phyloP scores from a whole-genome alignment of 2,113 vertebrate species.

The Planiliza haematocheilus region DNA sequence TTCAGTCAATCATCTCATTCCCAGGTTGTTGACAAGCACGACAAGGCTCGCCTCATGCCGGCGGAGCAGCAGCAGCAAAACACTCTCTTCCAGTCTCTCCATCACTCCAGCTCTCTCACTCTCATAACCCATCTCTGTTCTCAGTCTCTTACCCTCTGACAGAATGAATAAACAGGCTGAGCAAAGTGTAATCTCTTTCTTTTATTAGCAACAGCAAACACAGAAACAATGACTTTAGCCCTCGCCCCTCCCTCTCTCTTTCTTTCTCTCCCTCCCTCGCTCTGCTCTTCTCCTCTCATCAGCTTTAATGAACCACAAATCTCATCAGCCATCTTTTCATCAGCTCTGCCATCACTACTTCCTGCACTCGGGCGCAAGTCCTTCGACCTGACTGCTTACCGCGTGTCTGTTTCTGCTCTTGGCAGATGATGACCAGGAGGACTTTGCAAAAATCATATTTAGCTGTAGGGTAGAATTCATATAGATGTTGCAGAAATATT shows the following conservation, averaged over 20 bases:
- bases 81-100: slow-evolving; percentile 40
- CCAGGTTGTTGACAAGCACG: slow-evolving; percentile 46
- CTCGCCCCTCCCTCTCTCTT: slow-evolving; percentile 18
- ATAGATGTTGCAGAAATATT: slow-evolving; percentile 2
- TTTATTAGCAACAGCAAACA: slow-evolving; percentile 79
- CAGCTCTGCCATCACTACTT: slow-evolving; percentile 58
- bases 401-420: slow-evolving; percentile 18
- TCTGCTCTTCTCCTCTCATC: slow-evolving; percentile 65
- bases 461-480: slow-evolving; percentile 32
- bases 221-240: slow-evolving; percentile 71
- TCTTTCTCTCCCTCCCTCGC: too few relatives aligned
- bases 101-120: slow-evolving; percentile 33
- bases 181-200: slow-evolving; percentile 73
- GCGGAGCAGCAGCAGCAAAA: slow-evolving; percentile 43
- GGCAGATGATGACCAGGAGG: slow-evolving; percentile 19
- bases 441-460: slow-evolving; percentile 29
- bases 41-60: slow-evolving; percentile 27
- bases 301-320: slow-evolving; percentile 78
- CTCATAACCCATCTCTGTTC: slow-evolving; percentile 41
- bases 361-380: slow-evolving; percentile 36
- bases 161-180: slow-evolving; percentile 64
- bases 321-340: slow-evolving; percentile 76
- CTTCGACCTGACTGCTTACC: slow-evolving; percentile 45
- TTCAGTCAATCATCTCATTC: slow-evolving; percentile 44
- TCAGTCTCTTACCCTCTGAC: slow-evolving; percentile 42